These are phyloP conservation scores for Caenorhabditis inopinata DNA, from an alignment of 1,140 invertebrate genomes.

Conservation along the genomic window DNA sequence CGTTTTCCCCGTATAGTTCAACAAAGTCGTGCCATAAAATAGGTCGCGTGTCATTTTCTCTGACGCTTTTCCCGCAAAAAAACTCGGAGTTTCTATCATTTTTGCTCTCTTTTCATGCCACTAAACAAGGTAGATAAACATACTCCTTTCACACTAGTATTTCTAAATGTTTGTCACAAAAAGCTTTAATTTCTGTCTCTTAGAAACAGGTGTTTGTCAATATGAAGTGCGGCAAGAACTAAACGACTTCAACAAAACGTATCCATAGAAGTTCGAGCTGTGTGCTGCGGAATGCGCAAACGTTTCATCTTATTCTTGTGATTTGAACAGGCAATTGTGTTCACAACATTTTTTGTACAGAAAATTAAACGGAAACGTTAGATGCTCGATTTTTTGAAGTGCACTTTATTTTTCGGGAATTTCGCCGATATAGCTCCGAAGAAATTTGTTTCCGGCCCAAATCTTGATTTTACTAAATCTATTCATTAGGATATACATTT, in stretches of 20 bases:
- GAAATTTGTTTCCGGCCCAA: too few species aligned
- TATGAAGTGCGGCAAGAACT: neutral
- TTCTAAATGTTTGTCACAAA: neutral
- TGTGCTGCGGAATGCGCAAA: too few species aligned
- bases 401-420: too few species aligned
- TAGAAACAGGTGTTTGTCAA: conserved; percentile 16
- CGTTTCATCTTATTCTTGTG: too few species aligned
- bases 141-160: neutral
- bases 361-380: too few species aligned
- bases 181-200: neutral
- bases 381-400: too few species aligned
- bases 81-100: neutral
- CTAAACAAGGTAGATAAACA: neutral
- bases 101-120: neutral
- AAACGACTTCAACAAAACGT: neutral
- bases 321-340: too few species aligned
- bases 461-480: too few species aligned
- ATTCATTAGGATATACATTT: too few species aligned
- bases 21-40: conserved; percentile 22
- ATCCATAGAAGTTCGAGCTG: too few species aligned
- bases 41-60: neutral
- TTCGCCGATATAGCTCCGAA: too few species aligned
- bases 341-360: too few species aligned
- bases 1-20: conserved; percentile 17
- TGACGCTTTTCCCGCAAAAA: neutral